Evolutionary conservation across 2,113 vertebrate genomes (phyloP).

Genomic region (Myanophis thanlyinensis): DNA sequence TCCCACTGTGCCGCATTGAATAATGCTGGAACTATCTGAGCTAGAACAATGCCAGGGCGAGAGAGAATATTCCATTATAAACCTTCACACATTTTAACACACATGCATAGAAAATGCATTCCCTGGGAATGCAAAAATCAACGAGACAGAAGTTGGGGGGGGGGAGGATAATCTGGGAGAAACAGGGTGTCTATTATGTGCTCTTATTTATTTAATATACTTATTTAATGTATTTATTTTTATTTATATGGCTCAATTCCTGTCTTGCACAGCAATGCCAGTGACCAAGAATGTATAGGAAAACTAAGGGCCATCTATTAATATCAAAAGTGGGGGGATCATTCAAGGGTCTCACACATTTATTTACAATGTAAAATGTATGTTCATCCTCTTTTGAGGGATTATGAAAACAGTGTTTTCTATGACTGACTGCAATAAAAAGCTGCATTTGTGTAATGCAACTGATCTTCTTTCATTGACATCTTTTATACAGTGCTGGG

Average conservation of each 20-base stretch:
- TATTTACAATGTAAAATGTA: neutral
- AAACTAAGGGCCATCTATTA: neutral
- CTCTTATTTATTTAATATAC: neutral
- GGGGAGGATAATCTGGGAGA: neutral
- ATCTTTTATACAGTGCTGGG: neutral
- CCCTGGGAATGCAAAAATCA: neutral
- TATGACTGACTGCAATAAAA: neutral
- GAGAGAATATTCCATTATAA: neutral
- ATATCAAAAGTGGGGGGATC: neutral
- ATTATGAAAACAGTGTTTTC: neutral
- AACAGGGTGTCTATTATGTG: neutral
- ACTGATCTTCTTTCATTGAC: neutral
- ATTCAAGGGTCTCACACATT: neutral
- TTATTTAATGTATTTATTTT: constrained; percentile 1
- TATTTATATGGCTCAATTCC: neutral
- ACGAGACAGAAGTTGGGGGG: neutral
- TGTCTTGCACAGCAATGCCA: neutral
- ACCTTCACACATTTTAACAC: neutral
- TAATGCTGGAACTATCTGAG: neutral
- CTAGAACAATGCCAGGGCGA: neutral
- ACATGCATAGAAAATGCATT: neutral
- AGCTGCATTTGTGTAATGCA: neutral
- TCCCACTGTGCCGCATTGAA: constrained; percentile 57
- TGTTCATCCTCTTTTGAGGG: constrained; percentile 3
- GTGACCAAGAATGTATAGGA: neutral